These are phyloP conservation scores for Pimephales promelas DNA, from an alignment of 2,113 vertebrate species.

Conservation along the genomic window DNA sequence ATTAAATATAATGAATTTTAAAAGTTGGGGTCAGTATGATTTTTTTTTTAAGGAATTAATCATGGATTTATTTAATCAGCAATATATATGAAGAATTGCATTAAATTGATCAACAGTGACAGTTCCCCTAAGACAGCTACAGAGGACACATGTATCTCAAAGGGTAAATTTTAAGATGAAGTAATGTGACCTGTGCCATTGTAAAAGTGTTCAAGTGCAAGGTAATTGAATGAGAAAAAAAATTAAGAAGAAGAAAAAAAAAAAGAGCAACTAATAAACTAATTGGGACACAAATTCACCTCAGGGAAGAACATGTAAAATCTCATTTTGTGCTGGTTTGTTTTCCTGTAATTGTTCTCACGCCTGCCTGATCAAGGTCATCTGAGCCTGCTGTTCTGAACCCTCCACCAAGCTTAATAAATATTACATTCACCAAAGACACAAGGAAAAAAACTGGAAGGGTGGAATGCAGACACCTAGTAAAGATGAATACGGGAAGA, in stretches of 20 bases:
- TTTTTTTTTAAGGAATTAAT: no score
- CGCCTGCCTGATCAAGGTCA: slow-evolving; percentile 31
- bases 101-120: no score
- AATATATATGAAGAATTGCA: no score
- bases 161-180: slow-evolving; percentile 3
- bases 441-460: not conserved
- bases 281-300: slow-evolving; percentile 38
- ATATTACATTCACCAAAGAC: slow-evolving; percentile 44
- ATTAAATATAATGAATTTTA: no score
- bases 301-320: slow-evolving; percentile 25
- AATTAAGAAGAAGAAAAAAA: not conserved
- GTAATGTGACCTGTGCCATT: slow-evolving; percentile 1
- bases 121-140: no score
- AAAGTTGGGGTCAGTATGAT: no score
- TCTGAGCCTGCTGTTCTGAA: slow-evolving; percentile 11
- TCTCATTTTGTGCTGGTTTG: slow-evolving; percentile 37
- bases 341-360: slow-evolving; percentile 45
- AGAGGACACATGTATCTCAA: not conserved
- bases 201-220: not conserved
- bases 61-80: no score
- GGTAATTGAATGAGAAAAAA: not conserved
- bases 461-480: slow-evolving; percentile 41
- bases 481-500: slow-evolving; percentile 47
- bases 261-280: slow-evolving; percentile 11
- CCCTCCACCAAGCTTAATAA: slow-evolving; percentile 7